Evolutionary conservation across 2,113 vertebrate species (phyloP).

Genomic region (Corythornis vintsioides): DNA sequence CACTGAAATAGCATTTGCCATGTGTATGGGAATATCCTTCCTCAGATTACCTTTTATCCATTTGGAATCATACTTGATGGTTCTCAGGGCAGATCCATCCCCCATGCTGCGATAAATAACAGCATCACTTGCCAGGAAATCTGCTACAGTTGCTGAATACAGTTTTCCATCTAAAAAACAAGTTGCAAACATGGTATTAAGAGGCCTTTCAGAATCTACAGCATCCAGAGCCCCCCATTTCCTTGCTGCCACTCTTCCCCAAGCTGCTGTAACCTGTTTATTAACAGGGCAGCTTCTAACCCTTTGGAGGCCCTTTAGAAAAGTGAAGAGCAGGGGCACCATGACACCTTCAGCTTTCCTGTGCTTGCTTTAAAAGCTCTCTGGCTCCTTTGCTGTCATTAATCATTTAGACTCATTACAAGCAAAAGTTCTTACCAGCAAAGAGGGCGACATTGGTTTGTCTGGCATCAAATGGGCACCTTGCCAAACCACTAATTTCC

Average conservation of each 20-base stretch:
- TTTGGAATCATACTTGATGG: constrained; percentile 99
- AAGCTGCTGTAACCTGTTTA: constrained; percentile 21
- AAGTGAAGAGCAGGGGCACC: constrained; percentile 34
- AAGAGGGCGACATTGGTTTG: constrained; percentile 99
- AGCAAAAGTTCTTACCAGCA: constrained; percentile 86
- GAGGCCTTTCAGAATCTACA: background rate
- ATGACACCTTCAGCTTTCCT: constrained; percentile 34
- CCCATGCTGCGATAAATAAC: constrained; percentile 99
- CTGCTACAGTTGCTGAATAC: constrained; percentile 96
- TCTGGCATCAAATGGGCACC: constrained; percentile 98
- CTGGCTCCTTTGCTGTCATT: constrained; percentile 62
- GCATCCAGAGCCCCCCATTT: constrained; percentile 15
- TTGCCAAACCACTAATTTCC: constrained; percentile 97
- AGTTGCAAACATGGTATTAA: constrained; percentile 28
- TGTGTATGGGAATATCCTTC: background rate
- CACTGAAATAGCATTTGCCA: background rate
- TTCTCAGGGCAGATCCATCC: constrained; percentile 94
- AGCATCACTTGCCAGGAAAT: constrained; percentile 98
- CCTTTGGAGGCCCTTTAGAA: constrained; percentile 28
- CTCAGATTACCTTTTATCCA: constrained; percentile 95
- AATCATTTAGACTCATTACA: constrained; percentile 74
- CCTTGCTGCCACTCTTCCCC: constrained; percentile 12
- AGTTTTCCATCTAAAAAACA: constrained; percentile 90
- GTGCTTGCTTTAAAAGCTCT: constrained; percentile 53
- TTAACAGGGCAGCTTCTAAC: constrained; percentile 43